phyloP scores from a whole-genome alignment of 2,113 vertebrate genomes.

The Paratilapia polleni region DNA sequence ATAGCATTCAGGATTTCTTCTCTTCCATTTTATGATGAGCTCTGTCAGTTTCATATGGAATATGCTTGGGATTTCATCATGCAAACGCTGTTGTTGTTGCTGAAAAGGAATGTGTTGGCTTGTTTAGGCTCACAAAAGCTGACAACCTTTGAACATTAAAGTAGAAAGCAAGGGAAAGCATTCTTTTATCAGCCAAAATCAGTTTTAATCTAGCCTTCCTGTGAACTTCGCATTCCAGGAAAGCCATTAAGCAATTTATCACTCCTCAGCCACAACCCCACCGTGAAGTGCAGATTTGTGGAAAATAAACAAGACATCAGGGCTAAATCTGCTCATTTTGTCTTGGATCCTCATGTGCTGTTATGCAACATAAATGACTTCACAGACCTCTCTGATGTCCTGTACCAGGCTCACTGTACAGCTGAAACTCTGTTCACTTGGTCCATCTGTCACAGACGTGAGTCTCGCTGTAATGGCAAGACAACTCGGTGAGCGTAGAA shows the following conservation, averaged over 20 bases:
- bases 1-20: background rate
- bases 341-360: conserved; percentile 12
- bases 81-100: background rate
- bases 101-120: conserved; percentile 30
- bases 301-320: conserved; percentile 70
- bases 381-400: background rate
- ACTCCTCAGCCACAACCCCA: conserved; percentile 52
- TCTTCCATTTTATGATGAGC: background rate
- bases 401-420: conserved; percentile 1
- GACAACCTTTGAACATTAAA: conserved; percentile 32
- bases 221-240: conserved; percentile 77
- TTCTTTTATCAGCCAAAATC: conserved; percentile 52
- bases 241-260: conserved; percentile 75
- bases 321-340: conserved; percentile 51
- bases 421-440: conserved; percentile 4
- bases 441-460: background rate
- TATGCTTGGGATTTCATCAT: background rate
- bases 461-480: background rate
- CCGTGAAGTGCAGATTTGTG: conserved; percentile 53
- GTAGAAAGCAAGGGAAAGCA: background rate
- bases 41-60: background rate
- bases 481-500: background rate
- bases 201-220: conserved; percentile 57
- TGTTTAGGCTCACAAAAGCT: conserved; percentile 3
- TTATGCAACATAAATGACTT: conserved; percentile 44